Conservation (phyloP, 2,888 invertebrate genomes). For the Pterostichus niger region DNA sequence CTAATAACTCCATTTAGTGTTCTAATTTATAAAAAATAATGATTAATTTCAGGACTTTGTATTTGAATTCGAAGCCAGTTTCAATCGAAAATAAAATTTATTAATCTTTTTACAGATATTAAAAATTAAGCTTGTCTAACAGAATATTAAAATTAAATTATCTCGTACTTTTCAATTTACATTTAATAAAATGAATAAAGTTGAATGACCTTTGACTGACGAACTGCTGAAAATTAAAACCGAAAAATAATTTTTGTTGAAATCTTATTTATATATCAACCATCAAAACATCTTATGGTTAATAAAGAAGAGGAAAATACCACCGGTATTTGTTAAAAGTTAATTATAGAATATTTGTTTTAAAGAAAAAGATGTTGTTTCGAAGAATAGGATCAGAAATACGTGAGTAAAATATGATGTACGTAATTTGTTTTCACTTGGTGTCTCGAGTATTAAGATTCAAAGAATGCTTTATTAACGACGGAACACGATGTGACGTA, state of each 20-base stretch:
- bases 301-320: background rate
- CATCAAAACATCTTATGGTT: background rate
- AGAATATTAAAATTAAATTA: background rate
- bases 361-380: no score
- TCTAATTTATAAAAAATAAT: no score
- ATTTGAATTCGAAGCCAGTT: no score
- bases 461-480: constrained; percentile 9
- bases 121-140: no score
- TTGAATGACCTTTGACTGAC: background rate
- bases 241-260: background rate
- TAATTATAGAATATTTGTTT: background rate
- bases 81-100: no score
- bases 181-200: background rate
- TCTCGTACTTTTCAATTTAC: background rate
- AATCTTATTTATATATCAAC: background rate
- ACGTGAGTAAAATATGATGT: background rate
- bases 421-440: background rate
- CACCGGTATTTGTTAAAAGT: background rate
- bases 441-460: background rate
- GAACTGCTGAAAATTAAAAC: background rate
- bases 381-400: background rate
- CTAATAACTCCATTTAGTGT: no score
- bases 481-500: background rate
- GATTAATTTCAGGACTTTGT: no score
- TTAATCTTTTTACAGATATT: no score